Evolutionary conservation across 2,888 invertebrate genomes (phyloP).

Genomic region (Mythimna albipuncta): DNA sequence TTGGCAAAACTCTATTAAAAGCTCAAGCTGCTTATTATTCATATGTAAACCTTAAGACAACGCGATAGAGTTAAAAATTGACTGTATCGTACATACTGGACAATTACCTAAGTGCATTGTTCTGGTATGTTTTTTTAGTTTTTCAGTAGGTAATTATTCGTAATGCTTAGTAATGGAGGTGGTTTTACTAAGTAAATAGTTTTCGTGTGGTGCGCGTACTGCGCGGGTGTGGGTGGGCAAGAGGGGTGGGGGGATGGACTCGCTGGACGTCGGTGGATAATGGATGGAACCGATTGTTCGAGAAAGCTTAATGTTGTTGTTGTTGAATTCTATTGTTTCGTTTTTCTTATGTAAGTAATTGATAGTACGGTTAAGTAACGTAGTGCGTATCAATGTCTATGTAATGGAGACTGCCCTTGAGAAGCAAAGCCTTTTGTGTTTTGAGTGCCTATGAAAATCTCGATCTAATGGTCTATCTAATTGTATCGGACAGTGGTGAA

Average conservation of each 20-base stretch:
- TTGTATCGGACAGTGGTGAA: not conserved
- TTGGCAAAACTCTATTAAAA: constrained; percentile 3
- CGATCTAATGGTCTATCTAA: not conserved
- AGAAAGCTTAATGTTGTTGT: constrained; percentile 27
- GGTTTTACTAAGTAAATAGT: constrained; percentile 11
- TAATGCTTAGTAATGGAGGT: constrained; percentile 30
- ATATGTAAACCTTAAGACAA: not conserved
- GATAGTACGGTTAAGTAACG: not conserved
- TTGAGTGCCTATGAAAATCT: not conserved
- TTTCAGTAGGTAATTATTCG: constrained; percentile 41
- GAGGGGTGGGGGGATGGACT: not conserved
- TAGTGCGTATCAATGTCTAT: not conserved
- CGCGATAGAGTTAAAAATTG: not conserved
- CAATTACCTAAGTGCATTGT: constrained; percentile 22
- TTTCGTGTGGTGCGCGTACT: not conserved
- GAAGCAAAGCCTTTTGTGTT: not conserved
- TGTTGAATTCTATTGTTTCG: constrained; percentile 20
- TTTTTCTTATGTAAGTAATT: constrained; percentile 7
- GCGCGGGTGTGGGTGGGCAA: not conserved
- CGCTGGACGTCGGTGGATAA: not conserved
- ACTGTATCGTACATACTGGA: not conserved
- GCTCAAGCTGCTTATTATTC: not conserved
- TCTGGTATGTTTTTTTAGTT: not conserved
- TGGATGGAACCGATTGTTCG: constrained; percentile 18
- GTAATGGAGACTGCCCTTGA: not conserved